Base-by-base conservation (phyloP, 2,797 vertebrate genomes). In the Amniataba percoides region DNA sequence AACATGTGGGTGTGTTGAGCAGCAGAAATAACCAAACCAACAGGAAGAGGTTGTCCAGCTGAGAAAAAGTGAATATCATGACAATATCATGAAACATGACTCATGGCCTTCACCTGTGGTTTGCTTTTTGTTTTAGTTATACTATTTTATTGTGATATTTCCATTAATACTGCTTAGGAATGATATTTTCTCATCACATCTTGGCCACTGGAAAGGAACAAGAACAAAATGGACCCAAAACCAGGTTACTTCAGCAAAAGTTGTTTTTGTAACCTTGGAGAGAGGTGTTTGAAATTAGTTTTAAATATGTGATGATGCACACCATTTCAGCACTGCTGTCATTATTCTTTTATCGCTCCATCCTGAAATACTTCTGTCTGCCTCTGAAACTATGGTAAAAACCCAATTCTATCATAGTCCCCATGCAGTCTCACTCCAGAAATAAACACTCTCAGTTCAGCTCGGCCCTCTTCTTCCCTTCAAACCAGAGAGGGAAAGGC, bases 1-100 rank as follows among this genome's bases (percentile, higher is more conserved):
- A 27, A 56, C 36, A 64, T 51, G 74, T 81, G 39, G 71, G 58
- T 51, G 70, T 74, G 18, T 19, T 64, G 42, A 63, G 15, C 25
- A 60, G 69, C 69, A 64, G 34, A 82, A 82, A 80, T 78, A 82
- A 60, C 52, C 62, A 61, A 83, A 74, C 18, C 49, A 74, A 39
- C 45, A 16, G 13, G n/a, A 81, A 45, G 23, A 68, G 11, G 10
- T 63, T 18, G 25, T 46, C 18, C 36, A 66, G 63, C 46, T 7
- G 42, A 67, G 48, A 59, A 48, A 63, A 40, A 45, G 19, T 39
- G 9, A 39, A 53, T 4, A 66, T 60, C n/a, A 52, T 31, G 15
- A 48, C 6, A 74, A 5, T 19, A 31, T 34, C 42, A 39, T 49
- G 25, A 49, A n/a, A 55, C 12, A 64, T 9, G 6, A 23, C 19